These are phyloP conservation scores for Ramphastos sulfuratus DNA, from an alignment of 2,113 vertebrate species.

Conservation along the genomic window DNA sequence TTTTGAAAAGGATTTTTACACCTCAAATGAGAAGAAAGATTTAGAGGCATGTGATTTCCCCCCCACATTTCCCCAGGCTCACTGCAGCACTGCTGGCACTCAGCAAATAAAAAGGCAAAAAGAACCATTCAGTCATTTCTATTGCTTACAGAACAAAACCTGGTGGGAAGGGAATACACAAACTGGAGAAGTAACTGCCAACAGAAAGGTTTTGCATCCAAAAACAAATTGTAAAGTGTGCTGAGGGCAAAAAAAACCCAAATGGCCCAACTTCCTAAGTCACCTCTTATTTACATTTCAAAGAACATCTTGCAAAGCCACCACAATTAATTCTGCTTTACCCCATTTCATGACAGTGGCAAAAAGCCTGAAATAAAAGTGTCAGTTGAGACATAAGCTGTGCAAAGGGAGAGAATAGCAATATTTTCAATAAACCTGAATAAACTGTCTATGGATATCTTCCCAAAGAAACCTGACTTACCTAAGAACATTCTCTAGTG, in stretches of 20 bases:
- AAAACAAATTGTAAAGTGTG: not conserved
- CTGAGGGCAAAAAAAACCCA: not conserved
- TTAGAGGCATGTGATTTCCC: slow-evolving; percentile 20
- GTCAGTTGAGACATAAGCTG: not conserved
- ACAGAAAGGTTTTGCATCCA: slow-evolving; percentile 12
- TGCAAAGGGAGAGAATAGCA: not conserved
- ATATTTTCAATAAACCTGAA: not conserved
- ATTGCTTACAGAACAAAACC: slow-evolving; percentile 44
- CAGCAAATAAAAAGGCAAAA: slow-evolving; percentile 41
- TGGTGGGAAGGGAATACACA: slow-evolving; percentile 25
- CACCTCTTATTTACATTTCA: slow-evolving; percentile 10
- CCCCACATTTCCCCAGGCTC: not conserved
- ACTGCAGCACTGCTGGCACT: slow-evolving; percentile 33
- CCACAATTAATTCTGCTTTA: not conserved
- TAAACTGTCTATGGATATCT: rapidly evolving
- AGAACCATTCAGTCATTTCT: slow-evolving; percentile 47
- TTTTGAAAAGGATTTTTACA: slow-evolving; percentile 37
- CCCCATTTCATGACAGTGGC: rapidly evolving
- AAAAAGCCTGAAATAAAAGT: not conserved
- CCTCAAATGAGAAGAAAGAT: slow-evolving; percentile 34
- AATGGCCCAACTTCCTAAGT: slow-evolving; percentile 15
- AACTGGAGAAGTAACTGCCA: slow-evolving; percentile 15
- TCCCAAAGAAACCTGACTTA: not conserved
- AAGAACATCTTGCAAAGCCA: not conserved
- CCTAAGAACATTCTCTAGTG: too few species aligned